These are phyloP conservation scores for Anarrhichthys ocellatus DNA, from an alignment of 2,113 vertebrate genomes.

Conservation along the genomic window DNA sequence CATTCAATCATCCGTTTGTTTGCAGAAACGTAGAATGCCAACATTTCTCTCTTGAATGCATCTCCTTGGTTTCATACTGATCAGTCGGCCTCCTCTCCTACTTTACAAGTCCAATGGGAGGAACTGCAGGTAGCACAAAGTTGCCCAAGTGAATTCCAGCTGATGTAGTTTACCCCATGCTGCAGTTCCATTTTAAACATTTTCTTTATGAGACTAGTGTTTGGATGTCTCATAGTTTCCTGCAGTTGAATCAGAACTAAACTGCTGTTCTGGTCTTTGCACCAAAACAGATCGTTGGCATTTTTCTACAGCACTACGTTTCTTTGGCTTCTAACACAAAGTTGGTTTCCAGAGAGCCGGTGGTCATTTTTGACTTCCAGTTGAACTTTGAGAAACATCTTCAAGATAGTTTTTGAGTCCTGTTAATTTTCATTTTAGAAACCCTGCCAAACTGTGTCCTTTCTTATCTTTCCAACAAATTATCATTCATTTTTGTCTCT, in stretches of 20 bases:
- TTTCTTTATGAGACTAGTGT: neutral
- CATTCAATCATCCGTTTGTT: too few species aligned
- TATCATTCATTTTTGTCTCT: neutral
- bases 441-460: neutral
- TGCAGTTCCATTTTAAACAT: neutral
- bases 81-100: neutral
- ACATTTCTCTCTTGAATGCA: neutral
- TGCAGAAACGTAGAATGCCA: too few species aligned
- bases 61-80: neutral
- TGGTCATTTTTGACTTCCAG: neutral
- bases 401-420: too few species aligned
- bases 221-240: neutral
- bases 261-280: neutral
- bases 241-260: neutral
- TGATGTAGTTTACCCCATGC: neutral
- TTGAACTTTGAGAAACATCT: neutral
- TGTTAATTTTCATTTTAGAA: neutral
- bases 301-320: neutral
- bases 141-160: neutral
- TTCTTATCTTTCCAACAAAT: neutral
- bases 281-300: neutral
- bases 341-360: neutral
- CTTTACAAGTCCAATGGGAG: neutral
- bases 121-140: neutral
- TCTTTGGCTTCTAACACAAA: neutral